phyloP scores from a whole-genome alignment of 1,140 invertebrate genomes.

The Aphaenogaster floridana region DNA sequence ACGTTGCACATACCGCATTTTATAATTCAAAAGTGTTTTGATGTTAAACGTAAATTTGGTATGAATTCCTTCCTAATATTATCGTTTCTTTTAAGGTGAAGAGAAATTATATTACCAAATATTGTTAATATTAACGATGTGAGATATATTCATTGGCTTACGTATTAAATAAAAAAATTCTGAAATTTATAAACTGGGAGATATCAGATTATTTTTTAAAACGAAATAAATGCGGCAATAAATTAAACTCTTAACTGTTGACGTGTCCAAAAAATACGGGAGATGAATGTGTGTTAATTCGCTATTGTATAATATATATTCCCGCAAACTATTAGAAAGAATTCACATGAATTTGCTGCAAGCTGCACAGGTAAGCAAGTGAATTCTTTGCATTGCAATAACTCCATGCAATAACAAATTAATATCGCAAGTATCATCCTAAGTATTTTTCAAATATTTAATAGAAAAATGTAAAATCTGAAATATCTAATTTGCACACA shows the following conservation, averaged over 20 bases:
- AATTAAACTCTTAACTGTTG: constrained; percentile 14
- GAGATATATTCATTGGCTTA: neutral
- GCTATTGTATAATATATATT: constrained; percentile 1
- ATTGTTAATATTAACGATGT: neutral
- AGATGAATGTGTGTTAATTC: constrained; percentile 25
- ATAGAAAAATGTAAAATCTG: neutral
- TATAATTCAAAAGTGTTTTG: neutral
- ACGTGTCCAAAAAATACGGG: neutral
- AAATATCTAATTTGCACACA: neutral
- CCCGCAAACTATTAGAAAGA: neutral
- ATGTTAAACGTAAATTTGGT: neutral
- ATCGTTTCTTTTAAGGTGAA: neutral
- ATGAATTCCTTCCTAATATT: neutral
- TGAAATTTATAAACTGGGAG: neutral
- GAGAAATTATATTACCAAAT: neutral
- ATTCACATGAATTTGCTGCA: constrained; percentile 27
- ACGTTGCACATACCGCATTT: constrained; percentile 15
- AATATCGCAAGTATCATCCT: neutral
- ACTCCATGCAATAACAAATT: constrained; percentile 10
- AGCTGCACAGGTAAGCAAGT: constrained; percentile 52
- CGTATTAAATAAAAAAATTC: neutral
- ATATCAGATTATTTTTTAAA: neutral
- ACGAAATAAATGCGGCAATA: constrained; percentile 27
- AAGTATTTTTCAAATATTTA: neutral
- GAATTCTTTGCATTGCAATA: constrained; percentile 37